These are phyloP conservation scores for Meteorus cinctellus DNA, from an alignment of 2,888 invertebrate species.

Conservation along the genomic window DNA sequence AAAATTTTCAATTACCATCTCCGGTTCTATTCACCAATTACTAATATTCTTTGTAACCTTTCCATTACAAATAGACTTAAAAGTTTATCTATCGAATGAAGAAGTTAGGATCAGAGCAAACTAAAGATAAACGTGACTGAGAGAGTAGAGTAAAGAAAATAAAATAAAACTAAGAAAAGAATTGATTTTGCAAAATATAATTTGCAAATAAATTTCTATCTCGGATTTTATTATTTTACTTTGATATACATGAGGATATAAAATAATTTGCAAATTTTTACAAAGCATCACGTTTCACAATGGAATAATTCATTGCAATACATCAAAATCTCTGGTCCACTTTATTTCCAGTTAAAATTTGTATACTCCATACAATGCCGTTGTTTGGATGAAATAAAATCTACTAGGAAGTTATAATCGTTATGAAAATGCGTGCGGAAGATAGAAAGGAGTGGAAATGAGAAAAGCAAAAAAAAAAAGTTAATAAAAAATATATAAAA, in stretches of 20 bases:
- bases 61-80: no score
- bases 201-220: neutral
- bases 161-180: neutral
- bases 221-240: neutral
- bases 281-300: neutral
- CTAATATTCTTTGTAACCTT: neutral
- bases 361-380: no score
- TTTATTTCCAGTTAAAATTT: no score
- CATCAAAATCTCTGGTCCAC: no score
- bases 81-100: neutral
- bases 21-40: neutral
- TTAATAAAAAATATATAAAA: conserved; percentile 24
- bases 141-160: neutral
- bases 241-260: neutral
- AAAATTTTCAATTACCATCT: no score
- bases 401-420: neutral
- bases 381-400: neutral
- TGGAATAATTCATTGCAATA: no score
- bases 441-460: neutral
- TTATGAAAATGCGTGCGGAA: neutral
- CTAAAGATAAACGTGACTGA: neutral
- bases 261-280: neutral
- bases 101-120: neutral
- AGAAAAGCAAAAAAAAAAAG: conserved; percentile 1
- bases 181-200: neutral